Evolutionary conservation across 2,797 vertebrate species (phyloP).

Genomic region (Hozukius guyotensis): DNA sequence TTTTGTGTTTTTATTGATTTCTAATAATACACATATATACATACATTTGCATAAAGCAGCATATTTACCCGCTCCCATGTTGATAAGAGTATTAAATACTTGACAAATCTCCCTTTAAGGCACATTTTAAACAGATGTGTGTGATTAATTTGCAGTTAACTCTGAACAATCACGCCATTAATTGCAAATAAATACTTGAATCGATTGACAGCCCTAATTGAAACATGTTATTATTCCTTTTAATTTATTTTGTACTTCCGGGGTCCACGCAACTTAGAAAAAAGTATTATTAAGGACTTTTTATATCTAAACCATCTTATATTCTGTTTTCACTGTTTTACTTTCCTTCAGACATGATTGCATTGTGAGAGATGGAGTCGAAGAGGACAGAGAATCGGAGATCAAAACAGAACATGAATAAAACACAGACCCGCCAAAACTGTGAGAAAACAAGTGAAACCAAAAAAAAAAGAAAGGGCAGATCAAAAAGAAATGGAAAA

Average conservation of each 20-base stretch:
- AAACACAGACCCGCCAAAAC: slow-evolving; percentile 27
- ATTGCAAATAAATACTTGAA: too few relatives aligned
- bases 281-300: not conserved
- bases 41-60: too few relatives aligned
- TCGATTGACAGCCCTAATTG: too few relatives aligned
- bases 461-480: not conserved
- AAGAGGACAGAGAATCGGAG: slow-evolving; percentile 19
- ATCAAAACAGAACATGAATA: slow-evolving; percentile 51
- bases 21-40: too few relatives aligned
- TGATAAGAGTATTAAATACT: too few relatives aligned
- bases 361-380: not conserved
- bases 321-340: slow-evolving; percentile 11
- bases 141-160: too few relatives aligned
- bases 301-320: not conserved
- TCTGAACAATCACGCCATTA: accelerated
- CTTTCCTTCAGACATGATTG: not conserved
- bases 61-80: too few relatives aligned
- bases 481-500: slow-evolving; percentile 31
- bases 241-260: not conserved
- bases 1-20: too few relatives aligned
- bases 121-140: too few relatives aligned
- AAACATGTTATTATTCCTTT: not conserved
- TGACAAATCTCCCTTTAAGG: accelerated
- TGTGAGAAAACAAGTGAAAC: slow-evolving; percentile 28
- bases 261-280: not conserved